These are phyloP conservation scores for Harpegnathos saltator DNA, from an alignment of 1,140 invertebrate species.

Conservation along the genomic window DNA sequence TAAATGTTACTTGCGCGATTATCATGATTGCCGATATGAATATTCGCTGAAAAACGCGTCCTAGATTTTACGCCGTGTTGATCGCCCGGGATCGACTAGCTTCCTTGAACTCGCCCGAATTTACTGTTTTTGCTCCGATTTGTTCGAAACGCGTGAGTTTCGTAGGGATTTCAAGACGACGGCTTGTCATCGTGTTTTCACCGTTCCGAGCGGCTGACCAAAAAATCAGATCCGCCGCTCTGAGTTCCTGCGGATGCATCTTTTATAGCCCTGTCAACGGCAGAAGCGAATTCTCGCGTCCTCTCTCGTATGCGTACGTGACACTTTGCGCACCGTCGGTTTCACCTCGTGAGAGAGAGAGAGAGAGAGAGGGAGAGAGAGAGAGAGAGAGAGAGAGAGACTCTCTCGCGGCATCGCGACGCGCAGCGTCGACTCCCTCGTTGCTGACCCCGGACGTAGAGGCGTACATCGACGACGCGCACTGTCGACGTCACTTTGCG, in stretches of 20 bases:
- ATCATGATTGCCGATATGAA: too few relatives aligned
- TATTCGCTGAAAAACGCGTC: too few relatives aligned
- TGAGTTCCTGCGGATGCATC: background rate
- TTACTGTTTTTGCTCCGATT: background rate
- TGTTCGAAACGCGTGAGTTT: background rate
- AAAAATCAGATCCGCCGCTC: background rate
- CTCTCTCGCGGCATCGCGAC: constrained; percentile 6
- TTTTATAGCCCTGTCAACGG: background rate
- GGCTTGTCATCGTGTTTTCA: too few relatives aligned
- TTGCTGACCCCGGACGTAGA: constrained; percentile 19
- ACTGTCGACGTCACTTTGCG: background rate
- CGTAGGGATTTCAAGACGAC: too few relatives aligned
- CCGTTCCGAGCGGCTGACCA: too few relatives aligned
- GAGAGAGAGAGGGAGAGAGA: too few relatives aligned
- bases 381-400: too few relatives aligned
- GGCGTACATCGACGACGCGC: constrained; percentile 1
- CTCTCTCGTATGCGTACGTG: constrained; percentile 38
- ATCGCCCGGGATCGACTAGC: background rate
- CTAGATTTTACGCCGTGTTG: too few relatives aligned
- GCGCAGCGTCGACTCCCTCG: constrained; percentile 22
- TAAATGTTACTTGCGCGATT: too few relatives aligned
- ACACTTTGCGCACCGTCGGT: constrained; percentile 45
- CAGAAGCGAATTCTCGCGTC: background rate
- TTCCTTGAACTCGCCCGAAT: background rate
- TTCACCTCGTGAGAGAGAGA: constrained; percentile 42